These are phyloP conservation scores for Yponomeuta cagnagella DNA, from an alignment of 2,888 invertebrate genomes.

Conservation along the genomic window DNA sequence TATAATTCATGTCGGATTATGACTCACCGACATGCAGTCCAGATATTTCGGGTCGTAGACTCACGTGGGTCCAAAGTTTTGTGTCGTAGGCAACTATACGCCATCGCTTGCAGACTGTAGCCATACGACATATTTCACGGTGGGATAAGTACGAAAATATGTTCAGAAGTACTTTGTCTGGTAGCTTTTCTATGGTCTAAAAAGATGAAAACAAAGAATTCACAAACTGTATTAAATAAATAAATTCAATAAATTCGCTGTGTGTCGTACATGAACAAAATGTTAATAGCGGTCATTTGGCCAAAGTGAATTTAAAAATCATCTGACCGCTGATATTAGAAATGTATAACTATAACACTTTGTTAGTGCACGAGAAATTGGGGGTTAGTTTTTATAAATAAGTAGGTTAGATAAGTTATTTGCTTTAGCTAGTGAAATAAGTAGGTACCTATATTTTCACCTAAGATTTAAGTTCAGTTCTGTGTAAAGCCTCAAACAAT, in stretches of 20 bases:
- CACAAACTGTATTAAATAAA: background rate
- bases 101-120: slow-evolving; percentile 97
- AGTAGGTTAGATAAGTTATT: too few species aligned
- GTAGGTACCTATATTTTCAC: too few species aligned
- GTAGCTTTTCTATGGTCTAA: slow-evolving; percentile 96
- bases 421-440: too few species aligned
- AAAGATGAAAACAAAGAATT: slow-evolving; percentile 35
- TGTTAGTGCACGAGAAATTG: too few species aligned
- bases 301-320: too few species aligned
- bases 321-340: too few species aligned
- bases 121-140: slow-evolving; percentile 94
- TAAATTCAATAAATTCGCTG: too few species aligned
- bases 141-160: slow-evolving; percentile 96
- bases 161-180: slow-evolving; percentile 95
- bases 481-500: background rate
- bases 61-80: slow-evolving; percentile 95
- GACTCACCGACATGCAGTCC: slow-evolving; percentile 88
- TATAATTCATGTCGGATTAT: background rate
- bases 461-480: too few species aligned
- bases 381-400: too few species aligned
- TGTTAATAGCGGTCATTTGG: too few species aligned
- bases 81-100: slow-evolving; percentile 96
- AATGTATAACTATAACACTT: too few species aligned
- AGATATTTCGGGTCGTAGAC: slow-evolving; percentile 96
- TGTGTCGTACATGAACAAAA: too few species aligned